Evolutionary conservation across 2,888 invertebrate species (phyloP).

Genomic region (Leucophenga maculata): DNA sequence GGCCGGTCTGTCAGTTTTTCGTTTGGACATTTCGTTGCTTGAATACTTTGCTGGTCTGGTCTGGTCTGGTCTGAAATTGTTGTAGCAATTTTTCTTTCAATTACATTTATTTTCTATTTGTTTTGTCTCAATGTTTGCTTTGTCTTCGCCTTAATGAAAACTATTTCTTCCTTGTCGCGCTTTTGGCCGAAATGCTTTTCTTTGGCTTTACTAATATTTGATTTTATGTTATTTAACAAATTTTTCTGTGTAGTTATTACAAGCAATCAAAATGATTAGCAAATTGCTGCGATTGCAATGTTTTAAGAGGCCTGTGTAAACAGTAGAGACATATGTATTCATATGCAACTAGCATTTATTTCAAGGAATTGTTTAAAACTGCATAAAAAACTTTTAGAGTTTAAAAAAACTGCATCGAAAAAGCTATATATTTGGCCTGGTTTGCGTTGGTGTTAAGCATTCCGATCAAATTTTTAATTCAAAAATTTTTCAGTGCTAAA

Average conservation of each 20-base stretch:
- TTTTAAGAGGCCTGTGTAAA: no score
- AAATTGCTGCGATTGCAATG: slow-evolving; percentile 39
- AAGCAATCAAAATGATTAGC: slow-evolving; percentile 52
- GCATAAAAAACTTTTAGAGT: no score
- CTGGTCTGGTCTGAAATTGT: slow-evolving; percentile 7
- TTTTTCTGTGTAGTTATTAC: neutral
- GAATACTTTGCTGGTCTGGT: slow-evolving; percentile 5
- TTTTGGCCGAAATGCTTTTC: neutral
- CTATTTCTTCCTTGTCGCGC: slow-evolving; percentile 58
- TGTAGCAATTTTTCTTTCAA: neutral
- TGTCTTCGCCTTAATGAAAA: slow-evolving; percentile 39
- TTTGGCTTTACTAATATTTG: neutral
- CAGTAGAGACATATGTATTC: no score
- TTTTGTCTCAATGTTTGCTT: slow-evolving; percentile 40
- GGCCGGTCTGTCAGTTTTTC: neutral
- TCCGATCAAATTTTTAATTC: no score
- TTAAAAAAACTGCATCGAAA: no score
- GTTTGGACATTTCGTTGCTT: neutral
- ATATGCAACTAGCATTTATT: neutral
- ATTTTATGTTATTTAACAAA: neutral
- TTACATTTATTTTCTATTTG: slow-evolving; percentile 7
- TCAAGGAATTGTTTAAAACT: neutral
- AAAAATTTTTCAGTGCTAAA: no score
- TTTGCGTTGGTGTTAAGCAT: no score
- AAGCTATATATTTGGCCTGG: no score